These are phyloP conservation scores for Maccullochella peelii DNA, from an alignment of 2,113 vertebrate species.

Conservation along the genomic window DNA sequence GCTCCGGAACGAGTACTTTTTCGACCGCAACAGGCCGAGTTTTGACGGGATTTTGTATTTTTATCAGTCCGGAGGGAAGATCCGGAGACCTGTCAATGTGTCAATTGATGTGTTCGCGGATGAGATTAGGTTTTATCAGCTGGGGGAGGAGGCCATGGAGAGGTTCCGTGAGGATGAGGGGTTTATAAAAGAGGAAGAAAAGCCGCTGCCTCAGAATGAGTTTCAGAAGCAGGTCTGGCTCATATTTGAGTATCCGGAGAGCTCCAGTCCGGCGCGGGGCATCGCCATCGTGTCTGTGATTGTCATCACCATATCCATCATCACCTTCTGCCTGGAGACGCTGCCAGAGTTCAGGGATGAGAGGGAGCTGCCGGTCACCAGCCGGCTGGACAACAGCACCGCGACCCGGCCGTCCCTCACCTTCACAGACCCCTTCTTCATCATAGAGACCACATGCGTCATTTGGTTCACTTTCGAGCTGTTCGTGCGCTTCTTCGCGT, in stretches of 20 bases:
- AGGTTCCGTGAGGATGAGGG: conserved; percentile 95
- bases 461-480: conserved; percentile 99
- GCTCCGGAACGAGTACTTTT: conserved; percentile 97
- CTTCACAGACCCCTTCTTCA: conserved; percentile 94
- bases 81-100: conserved; percentile 94
- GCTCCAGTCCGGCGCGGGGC: conserved; percentile 91
- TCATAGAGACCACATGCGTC: conserved; percentile 96
- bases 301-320: conserved; percentile 97
- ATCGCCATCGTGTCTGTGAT: conserved; percentile 96
- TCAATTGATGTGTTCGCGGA: conserved; percentile 95
- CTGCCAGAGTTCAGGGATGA: conserved; percentile 95
- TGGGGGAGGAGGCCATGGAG: conserved; percentile 95
- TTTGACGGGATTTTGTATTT: conserved; percentile 97
- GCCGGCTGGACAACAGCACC: conserved; percentile 80
- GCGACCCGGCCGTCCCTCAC: conserved; percentile 84
- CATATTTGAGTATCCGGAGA: conserved; percentile 97
- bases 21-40: conserved; percentile 96
- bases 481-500: conserved; percentile 93
- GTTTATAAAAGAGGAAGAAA: conserved; percentile 94
- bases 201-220: conserved; percentile 89
- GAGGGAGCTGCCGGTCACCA: conserved; percentile 85
- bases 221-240: conserved; percentile 99
- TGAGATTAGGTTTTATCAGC: conserved; percentile 95
- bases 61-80: conserved; percentile 95
- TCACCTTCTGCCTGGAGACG: conserved; percentile 97